A percentile compares a stretch with the other conserved stretches of the same genome.
Conservation (phyloP, 2,888 invertebrate species). For the Lasioglossum malachurum region DNA sequence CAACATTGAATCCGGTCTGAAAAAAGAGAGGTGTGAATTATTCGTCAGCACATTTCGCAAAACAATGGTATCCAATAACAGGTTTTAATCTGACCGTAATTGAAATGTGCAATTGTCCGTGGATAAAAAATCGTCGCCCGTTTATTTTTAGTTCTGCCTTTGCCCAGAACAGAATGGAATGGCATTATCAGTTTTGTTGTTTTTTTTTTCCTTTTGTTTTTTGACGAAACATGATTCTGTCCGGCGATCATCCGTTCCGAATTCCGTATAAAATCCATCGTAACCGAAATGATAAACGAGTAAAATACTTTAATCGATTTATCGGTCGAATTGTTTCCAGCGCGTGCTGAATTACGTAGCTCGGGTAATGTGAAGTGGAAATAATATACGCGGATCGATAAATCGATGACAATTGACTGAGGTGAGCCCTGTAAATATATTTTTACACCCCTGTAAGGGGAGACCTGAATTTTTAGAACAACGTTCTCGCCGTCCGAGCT, state of each 20-base stretch:
- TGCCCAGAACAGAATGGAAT: background rate
- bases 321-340: background rate
- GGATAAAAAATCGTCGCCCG: background rate
- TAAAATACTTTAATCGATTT: conserved; percentile 7
- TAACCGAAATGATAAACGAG: conserved; percentile 1
- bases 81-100: conserved; percentile 6
- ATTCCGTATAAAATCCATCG: background rate
- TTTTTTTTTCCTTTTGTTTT: background rate
- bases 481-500: too few species aligned
- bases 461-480: too few species aligned
- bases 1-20: background rate
- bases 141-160: background rate
- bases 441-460: too few species aligned
- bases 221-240: background rate
- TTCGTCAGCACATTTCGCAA: background rate
- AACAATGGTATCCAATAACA: conserved; percentile 7
- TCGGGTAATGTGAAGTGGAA: background rate
- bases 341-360: background rate
- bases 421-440: background rate
- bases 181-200: background rate
- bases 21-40: background rate
- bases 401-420: conserved; percentile 6
- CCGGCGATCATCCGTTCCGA: background rate
- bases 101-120: conserved; percentile 4
- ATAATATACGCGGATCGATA: conserved; percentile 3